These are phyloP conservation scores for Stegana nigrithorax DNA, from an alignment of 2,888 invertebrate species.

Conservation along the genomic window DNA sequence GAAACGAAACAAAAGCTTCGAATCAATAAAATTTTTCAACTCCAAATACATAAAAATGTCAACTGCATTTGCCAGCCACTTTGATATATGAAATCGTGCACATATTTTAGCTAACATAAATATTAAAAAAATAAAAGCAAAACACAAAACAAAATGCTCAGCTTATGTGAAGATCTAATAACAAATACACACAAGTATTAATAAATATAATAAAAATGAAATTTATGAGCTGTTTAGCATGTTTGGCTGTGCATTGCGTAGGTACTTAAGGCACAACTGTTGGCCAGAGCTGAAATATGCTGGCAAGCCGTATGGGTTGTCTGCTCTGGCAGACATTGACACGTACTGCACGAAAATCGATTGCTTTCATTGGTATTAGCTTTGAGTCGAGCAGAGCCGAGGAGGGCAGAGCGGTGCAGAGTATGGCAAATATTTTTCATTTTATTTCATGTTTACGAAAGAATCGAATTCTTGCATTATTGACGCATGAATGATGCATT, in stretches of 20 bases:
- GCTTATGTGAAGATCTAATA: too few relatives aligned
- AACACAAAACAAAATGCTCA: too few relatives aligned
- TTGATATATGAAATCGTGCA: slow-evolving; percentile 56
- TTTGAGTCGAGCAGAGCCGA: too few relatives aligned
- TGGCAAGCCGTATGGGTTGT: too few relatives aligned
- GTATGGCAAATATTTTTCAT: too few relatives aligned
- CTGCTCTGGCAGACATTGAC: too few relatives aligned
- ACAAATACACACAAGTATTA: slow-evolving; percentile 25
- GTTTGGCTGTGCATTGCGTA: neutral
- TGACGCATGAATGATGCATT: slow-evolving; percentile 18
- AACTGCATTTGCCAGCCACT: slow-evolving; percentile 50
- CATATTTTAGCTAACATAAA: neutral
- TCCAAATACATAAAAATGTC: slow-evolving; percentile 54
- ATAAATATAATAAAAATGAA: slow-evolving; percentile 28
- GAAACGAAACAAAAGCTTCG: slow-evolving; percentile 8
- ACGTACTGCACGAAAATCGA: slow-evolving; percentile 6
- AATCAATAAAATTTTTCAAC: slow-evolving; percentile 43
- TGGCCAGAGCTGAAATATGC: too few relatives aligned
- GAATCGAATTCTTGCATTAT: too few relatives aligned
- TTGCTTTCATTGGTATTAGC: slow-evolving; percentile 18
- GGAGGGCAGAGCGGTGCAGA: too few relatives aligned
- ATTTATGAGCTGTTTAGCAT: slow-evolving; percentile 17
- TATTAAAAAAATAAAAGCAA: neutral
- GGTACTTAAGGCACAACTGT: slow-evolving; percentile 12
- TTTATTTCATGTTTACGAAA: too few relatives aligned